A percentile compares a stretch with the other conserved stretches of the same genome.
phyloP scores from a whole-genome alignment of 2,888 invertebrate genomes.

The Sthenelais limicola region DNA sequence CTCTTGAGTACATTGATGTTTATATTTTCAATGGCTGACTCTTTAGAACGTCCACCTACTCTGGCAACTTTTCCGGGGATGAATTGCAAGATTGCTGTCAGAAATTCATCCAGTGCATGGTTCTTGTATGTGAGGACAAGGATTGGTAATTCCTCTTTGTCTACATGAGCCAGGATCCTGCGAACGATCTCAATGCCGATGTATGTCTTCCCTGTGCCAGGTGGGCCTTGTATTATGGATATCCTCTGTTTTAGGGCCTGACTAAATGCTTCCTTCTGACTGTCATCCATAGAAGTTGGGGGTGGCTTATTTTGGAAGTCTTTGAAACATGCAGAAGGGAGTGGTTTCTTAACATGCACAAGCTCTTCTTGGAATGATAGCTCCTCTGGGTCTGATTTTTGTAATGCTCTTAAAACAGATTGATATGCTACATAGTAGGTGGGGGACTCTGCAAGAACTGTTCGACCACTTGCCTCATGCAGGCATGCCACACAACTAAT shows the following conservation, averaged over 20 bases:
- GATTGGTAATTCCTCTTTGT: constrained; percentile 37
- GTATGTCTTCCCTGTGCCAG: constrained; percentile 87
- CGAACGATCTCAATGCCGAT: constrained; percentile 81
- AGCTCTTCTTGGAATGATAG: constrained; percentile 82
- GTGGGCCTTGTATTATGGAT: constrained; percentile 86
- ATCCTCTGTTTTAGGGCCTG: constrained; percentile 82
- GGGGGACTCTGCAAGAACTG: constrained; percentile 81
- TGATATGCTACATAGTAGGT: constrained; percentile 86
- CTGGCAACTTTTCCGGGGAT: constrained; percentile 40
- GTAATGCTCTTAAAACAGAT: constrained; percentile 80
- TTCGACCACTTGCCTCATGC: background rate
- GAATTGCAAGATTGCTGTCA: constrained; percentile 36
- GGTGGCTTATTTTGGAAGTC: background rate
- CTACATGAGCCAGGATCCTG: constrained; percentile 16
- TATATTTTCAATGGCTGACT: constrained; percentile 15
- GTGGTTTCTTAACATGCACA: constrained; percentile 73
- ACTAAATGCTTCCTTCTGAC: constrained; percentile 80
- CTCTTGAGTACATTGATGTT: constrained; percentile 39
- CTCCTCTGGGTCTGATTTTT: constrained; percentile 75
- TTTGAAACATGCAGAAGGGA: constrained; percentile 60
- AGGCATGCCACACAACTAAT: constrained; percentile 31
- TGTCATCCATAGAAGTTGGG: constrained; percentile 76
- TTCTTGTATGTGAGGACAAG: constrained; percentile 50
- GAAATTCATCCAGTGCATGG: constrained; percentile 50
- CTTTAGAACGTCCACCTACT: constrained; percentile 46